These are phyloP conservation scores for Noctua pronuba DNA, from an alignment of 2,888 invertebrate species.

Conservation along the genomic window DNA sequence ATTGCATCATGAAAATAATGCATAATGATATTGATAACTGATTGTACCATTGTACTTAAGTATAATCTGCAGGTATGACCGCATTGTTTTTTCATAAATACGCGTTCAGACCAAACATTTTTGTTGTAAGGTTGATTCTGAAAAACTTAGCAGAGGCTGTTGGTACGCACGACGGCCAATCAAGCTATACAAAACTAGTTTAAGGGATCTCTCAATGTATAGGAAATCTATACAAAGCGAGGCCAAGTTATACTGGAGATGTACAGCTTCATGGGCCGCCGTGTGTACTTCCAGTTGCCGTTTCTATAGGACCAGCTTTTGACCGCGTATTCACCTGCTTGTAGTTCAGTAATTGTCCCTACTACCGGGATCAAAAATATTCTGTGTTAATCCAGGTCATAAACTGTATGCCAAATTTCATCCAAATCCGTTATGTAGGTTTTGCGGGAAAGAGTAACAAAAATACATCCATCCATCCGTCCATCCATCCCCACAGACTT, in stretches of 20 bases:
- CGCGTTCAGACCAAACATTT: slow-evolving; percentile 41
- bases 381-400: not conserved
- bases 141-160: not conserved
- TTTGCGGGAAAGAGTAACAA: not conserved
- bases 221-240: too few species aligned
- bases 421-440: not conserved
- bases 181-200: too few species aligned
- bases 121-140: slow-evolving; percentile 47
- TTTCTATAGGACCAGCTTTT: not conserved
- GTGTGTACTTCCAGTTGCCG: not conserved
- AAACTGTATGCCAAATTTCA: not conserved
- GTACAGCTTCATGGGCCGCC: too few species aligned
- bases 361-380: not conserved
- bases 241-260: too few species aligned
- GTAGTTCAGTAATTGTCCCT: not conserved
- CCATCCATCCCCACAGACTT: not conserved
- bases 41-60: slow-evolving; percentile 24
- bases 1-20: slow-evolving; percentile 1
- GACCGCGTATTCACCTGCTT: not conserved
- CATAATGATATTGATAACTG: not conserved
- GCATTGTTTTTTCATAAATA: slow-evolving; percentile 18
- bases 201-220: too few species aligned
- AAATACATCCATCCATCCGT: not conserved
- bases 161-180: too few species aligned
- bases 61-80: not conserved